A percentile compares a stretch with the other conserved stretches of the same genome.
phyloP scores from a whole-genome alignment of 2,888 invertebrate genomes.

The Ophion obscuratus region DNA sequence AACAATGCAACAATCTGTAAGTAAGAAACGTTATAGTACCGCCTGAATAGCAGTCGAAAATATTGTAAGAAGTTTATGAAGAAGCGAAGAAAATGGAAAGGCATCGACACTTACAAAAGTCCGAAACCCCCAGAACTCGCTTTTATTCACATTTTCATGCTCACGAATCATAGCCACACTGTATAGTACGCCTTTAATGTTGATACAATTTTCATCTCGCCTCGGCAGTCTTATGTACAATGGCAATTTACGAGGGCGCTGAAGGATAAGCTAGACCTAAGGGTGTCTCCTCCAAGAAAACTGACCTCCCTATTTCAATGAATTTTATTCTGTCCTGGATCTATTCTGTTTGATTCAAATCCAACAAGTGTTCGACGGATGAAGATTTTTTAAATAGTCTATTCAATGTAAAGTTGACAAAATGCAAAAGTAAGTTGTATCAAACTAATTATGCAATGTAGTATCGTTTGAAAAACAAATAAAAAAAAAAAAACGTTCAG shows the following conservation, averaged over 20 bases:
- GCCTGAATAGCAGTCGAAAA: constrained; percentile 37
- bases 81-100: neutral
- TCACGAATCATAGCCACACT: constrained; percentile 1
- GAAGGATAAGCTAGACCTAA: neutral
- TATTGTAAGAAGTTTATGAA: constrained; percentile 6
- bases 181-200: neutral
- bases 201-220: neutral
- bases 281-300: neutral
- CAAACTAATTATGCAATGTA: neutral
- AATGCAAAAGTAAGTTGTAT: neutral
- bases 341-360: neutral
- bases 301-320: too few species aligned
- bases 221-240: too few species aligned
- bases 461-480: neutral
- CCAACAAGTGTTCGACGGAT: too few species aligned
- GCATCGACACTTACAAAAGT: neutral
- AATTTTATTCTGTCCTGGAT: too few species aligned
- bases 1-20: constrained; percentile 81
- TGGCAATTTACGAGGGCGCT: neutral
- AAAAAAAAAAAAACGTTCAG: neutral
- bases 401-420: neutral
- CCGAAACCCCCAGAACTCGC: constrained; percentile 4
- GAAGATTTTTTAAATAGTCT: too few species aligned
- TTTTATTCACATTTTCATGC: constrained; percentile 6
- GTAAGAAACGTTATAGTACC: constrained; percentile 77